Conservation (phyloP, 2,113 vertebrate genomes). For the Melanostigma gelatinosum region DNA sequence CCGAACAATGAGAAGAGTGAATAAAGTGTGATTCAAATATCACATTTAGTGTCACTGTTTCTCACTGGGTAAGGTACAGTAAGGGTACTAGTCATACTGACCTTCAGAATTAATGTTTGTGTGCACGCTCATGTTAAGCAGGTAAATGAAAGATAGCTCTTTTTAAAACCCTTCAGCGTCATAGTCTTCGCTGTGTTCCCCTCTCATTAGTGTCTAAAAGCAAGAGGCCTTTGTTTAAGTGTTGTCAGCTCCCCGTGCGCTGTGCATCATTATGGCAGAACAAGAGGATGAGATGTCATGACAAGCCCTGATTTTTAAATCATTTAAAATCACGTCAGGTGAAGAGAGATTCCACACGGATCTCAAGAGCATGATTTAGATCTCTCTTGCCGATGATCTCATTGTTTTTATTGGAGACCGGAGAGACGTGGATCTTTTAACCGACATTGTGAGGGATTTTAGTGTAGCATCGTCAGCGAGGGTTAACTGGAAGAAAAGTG, state of each 20-base stretch:
- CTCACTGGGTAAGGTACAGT: not conserved
- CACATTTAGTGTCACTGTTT: not conserved
- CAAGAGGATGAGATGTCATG: constrained; percentile 12
- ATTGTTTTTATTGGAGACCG: too few species aligned
- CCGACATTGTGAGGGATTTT: too few species aligned
- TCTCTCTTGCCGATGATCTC: constrained; percentile 13
- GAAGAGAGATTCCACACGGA: constrained; percentile 28
- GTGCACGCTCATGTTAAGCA: not conserved
- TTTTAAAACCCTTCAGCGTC: constrained; percentile 17
- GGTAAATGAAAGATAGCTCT: not conserved
- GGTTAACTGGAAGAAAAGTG: too few species aligned
- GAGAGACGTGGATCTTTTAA: too few species aligned
- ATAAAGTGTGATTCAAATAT: constrained; percentile 31
- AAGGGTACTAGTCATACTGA: not conserved
- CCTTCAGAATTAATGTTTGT: not conserved
- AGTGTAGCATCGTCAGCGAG: too few species aligned
- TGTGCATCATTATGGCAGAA: constrained; percentile 31
- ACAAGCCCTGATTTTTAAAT: constrained; percentile 36
- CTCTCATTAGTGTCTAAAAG: constrained; percentile 27
- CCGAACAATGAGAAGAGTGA: constrained; percentile 30
- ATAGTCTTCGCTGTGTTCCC: not conserved
- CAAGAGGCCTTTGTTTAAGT: constrained; percentile 18
- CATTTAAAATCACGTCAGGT: constrained; percentile 40
- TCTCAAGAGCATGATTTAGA: constrained; percentile 7
- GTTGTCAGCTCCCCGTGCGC: not conserved